phyloP scores from a whole-genome alignment of 2,113 vertebrate genomes.

The Clarias macrocephalus region DNA sequence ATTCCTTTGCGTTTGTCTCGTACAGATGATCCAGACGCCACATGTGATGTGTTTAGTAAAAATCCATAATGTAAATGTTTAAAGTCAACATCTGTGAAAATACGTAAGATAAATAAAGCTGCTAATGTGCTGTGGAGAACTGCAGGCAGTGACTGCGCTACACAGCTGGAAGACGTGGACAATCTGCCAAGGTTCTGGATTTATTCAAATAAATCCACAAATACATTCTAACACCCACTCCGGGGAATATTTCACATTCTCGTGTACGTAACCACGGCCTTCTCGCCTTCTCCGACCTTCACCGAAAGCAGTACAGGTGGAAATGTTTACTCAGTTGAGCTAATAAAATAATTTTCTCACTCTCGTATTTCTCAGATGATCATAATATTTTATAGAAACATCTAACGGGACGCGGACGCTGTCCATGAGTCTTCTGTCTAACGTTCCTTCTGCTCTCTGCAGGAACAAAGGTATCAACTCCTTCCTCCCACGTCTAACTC shows the following conservation, averaged over 20 bases:
- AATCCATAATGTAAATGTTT: slow-evolving; percentile 16
- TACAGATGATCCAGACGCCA: neutral
- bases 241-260: neutral
- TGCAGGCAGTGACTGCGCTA: slow-evolving; percentile 2
- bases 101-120: neutral
- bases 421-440: neutral
- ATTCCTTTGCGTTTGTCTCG: slow-evolving; percentile 8
- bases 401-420: neutral
- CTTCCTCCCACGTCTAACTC: neutral
- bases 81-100: slow-evolving; percentile 10
- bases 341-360: neutral
- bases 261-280: neutral
- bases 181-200: neutral
- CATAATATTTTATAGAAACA: neutral
- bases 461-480: neutral
- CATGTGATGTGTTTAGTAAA: neutral
- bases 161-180: neutral
- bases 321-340: neutral
- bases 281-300: neutral
- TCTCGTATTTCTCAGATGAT: neutral
- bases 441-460: neutral
- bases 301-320: neutral
- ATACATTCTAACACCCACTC: neutral
- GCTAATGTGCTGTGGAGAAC: slow-evolving; percentile 16
- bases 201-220: neutral